These are phyloP conservation scores for Leptobrachium ailaonicum DNA, from an alignment of 2,113 vertebrate species.

Conservation along the genomic window DNA sequence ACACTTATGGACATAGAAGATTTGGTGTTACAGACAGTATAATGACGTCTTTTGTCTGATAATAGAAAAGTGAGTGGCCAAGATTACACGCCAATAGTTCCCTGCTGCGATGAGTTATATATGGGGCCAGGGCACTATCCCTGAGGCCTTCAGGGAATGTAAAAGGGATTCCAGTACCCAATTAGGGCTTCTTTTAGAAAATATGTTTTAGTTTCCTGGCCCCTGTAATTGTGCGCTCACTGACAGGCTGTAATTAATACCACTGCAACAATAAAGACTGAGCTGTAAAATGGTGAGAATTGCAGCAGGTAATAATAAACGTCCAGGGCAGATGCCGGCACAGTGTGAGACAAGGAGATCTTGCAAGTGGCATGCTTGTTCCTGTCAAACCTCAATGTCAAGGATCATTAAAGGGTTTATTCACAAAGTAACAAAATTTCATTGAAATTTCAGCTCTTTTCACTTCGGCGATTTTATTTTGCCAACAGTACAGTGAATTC, in stretches of 20 bases:
- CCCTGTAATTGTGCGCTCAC: constrained; percentile 41
- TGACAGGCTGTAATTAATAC: constrained; percentile 40
- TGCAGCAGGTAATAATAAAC: background rate
- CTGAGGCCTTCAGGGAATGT: constrained; percentile 5
- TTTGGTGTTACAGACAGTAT: constrained; percentile 12
- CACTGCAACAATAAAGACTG: constrained; percentile 24
- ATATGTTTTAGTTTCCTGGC: constrained; percentile 36
- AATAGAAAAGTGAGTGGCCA: constrained; percentile 41
- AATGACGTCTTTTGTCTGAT: constrained; percentile 47
- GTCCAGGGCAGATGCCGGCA: constrained; percentile 1
- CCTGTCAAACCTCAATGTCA: background rate
- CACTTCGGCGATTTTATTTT: too few relatives aligned
- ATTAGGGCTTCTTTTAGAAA: constrained; percentile 19
- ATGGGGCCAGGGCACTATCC: constrained; percentile 24
- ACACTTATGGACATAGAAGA: too few relatives aligned
- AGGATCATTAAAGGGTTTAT: background rate
- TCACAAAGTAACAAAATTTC: too few relatives aligned
- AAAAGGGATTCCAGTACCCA: constrained; percentile 26
- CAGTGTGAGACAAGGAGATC: background rate
- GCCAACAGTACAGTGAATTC: too few relatives aligned
- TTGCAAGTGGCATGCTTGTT: background rate
- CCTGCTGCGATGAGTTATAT: constrained; percentile 33
- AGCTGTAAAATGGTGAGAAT: constrained; percentile 21
- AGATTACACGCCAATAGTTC: constrained; percentile 48
- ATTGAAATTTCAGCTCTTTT: too few relatives aligned